Evolutionary conservation across 2,888 invertebrate genomes (phyloP).

Genomic region (Ormyrus nitidulus): DNA sequence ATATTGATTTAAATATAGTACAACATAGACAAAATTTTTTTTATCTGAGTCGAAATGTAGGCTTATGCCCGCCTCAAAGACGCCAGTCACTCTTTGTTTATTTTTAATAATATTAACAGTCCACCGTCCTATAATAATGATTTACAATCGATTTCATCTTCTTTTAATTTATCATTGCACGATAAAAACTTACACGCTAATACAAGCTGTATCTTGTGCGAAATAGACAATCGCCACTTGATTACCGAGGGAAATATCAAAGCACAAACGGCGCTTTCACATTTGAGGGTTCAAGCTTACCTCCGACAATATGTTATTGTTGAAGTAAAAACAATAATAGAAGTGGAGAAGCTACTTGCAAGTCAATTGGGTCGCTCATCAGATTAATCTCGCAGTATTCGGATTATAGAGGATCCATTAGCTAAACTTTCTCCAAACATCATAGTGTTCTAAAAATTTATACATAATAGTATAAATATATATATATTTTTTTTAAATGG

Average conservation of each 20-base stretch:
- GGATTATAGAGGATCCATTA: slow-evolving; percentile 46
- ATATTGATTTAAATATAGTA: slow-evolving; percentile 60
- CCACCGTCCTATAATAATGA: slow-evolving; percentile 46
- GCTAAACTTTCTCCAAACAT: slow-evolving; percentile 39
- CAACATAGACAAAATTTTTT: slow-evolving; percentile 53
- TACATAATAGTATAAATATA: not conserved
- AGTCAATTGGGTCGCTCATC: slow-evolving; percentile 29
- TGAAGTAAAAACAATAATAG: slow-evolving; percentile 50
- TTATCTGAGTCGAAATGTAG: slow-evolving; percentile 36
- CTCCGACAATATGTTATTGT: slow-evolving; percentile 50
- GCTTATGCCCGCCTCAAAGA: slow-evolving; percentile 43
- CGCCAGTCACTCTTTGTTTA: slow-evolving; percentile 36
- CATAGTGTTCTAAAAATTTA: slow-evolving; percentile 51
- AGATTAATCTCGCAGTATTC: slow-evolving; percentile 22
- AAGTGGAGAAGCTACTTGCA: slow-evolving; percentile 36
- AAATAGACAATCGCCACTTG: slow-evolving; percentile 42
- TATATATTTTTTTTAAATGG: slow-evolving; percentile 30
- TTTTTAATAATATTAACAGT: slow-evolving; percentile 50
- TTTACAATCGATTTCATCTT: slow-evolving; percentile 51
- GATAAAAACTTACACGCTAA: slow-evolving; percentile 57
- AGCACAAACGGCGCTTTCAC: slow-evolving; percentile 46
- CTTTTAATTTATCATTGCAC: slow-evolving; percentile 58
- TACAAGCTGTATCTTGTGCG: slow-evolving; percentile 56
- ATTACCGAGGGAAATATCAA: slow-evolving; percentile 46
- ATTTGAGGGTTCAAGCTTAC: slow-evolving; percentile 35